phyloP scores from a whole-genome alignment of 2,888 invertebrate species.

The Erpobdella octoculata region DNA sequence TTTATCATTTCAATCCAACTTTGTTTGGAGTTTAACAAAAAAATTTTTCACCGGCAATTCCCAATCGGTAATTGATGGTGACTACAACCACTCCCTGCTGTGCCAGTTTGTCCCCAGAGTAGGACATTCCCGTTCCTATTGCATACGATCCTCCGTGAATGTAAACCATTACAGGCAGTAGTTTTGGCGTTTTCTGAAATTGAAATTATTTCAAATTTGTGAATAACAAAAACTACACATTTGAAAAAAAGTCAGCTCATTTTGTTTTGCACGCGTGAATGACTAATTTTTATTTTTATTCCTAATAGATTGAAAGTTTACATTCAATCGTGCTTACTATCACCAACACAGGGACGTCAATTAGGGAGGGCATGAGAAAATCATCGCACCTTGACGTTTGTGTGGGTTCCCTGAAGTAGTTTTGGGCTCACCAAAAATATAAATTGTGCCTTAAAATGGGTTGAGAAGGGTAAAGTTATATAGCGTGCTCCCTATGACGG shows the following conservation, averaged over 20 bases:
- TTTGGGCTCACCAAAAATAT: too few species aligned
- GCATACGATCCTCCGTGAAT: constrained; percentile 39
- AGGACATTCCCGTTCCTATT: constrained; percentile 34
- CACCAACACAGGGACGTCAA: background rate
- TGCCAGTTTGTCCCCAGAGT: constrained; percentile 35
- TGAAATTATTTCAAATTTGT: background rate
- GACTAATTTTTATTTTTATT: constrained; percentile 36
- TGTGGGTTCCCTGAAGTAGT: too few species aligned
- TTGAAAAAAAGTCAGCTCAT: background rate
- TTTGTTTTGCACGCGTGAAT: constrained; percentile 30
- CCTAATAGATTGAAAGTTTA: background rate
- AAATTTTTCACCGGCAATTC: constrained; percentile 28
- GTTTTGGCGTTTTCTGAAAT: constrained; percentile 4
- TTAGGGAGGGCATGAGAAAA: too few species aligned
- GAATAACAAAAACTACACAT: background rate
- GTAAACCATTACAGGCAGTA: constrained; percentile 38
- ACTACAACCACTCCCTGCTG: constrained; percentile 38
- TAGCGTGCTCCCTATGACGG: too few species aligned
- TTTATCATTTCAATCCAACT: too few species aligned
- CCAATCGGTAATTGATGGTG: constrained; percentile 38
- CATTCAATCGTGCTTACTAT: background rate
- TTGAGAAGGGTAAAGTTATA: too few species aligned
- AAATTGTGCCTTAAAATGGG: too few species aligned
- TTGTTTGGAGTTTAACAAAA: too few species aligned
- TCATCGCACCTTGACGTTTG: too few species aligned